Conservation (phyloP, 1,140 invertebrate genomes). For the Bombus consobrinus region DNA sequence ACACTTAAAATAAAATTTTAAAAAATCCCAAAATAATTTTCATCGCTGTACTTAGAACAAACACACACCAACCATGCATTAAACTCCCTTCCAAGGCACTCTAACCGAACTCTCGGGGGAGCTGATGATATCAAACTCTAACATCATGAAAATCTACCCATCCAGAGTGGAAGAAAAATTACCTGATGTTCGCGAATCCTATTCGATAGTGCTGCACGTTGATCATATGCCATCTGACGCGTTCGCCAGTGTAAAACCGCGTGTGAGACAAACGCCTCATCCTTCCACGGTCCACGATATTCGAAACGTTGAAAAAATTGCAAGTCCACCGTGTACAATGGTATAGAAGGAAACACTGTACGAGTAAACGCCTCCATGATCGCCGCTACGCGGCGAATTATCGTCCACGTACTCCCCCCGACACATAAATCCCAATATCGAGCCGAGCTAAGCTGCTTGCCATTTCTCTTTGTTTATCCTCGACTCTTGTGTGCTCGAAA, state of each 20-base stretch:
- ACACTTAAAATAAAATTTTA: not conserved
- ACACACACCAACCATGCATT: not conserved
- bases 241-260: conserved; percentile 75
- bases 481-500: not conserved
- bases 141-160: not conserved
- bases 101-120: not conserved
- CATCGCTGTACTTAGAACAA: not conserved
- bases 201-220: conserved; percentile 78
- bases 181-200: conserved; percentile 78
- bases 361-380: conserved; percentile 67
- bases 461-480: not conserved
- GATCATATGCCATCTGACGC: conserved; percentile 80
- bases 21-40: not conserved
- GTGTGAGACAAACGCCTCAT: conserved; percentile 63
- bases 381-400: conserved; percentile 41
- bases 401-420: conserved; percentile 24
- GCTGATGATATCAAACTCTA: not conserved
- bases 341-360: not conserved
- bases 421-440: conserved; percentile 32
- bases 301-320: not conserved
- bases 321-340: not conserved
- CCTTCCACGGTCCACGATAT: not conserved
- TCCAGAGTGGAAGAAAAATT: conserved; percentile 44
- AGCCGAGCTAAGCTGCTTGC: not conserved
- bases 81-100: not conserved